These are phyloP conservation scores for Drosophila bipectinata DNA, from an alignment of 1,140 invertebrate genomes.

Conservation along the genomic window DNA sequence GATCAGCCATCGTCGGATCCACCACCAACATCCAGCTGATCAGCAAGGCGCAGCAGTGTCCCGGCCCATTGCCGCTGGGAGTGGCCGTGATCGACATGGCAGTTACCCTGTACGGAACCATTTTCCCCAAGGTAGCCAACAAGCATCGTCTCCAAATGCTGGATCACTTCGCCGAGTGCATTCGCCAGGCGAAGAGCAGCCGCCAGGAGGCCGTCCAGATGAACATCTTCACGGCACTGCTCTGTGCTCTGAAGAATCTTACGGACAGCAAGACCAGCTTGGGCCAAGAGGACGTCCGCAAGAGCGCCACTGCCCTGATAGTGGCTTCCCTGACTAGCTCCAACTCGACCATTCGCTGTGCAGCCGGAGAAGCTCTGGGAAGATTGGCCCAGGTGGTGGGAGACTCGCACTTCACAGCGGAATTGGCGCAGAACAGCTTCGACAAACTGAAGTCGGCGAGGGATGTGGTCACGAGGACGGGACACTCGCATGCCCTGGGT, in stretches of 20 bases:
- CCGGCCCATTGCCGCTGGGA: constrained; percentile 95
- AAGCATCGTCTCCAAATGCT: constrained; percentile 98
- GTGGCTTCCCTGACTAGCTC: constrained; percentile 91
- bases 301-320: constrained; percentile 92
- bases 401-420: constrained; percentile 94
- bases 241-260: constrained; percentile 94
- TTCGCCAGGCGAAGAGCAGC: constrained; percentile 95
- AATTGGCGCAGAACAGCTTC: constrained; percentile 95
- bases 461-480: constrained; percentile 94
- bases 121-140: constrained; percentile 96
- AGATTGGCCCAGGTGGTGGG: constrained; percentile 94
- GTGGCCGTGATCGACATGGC: constrained; percentile 98
- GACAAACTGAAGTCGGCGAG: constrained; percentile 94
- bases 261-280: constrained; percentile 94
- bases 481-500: constrained; percentile 96
- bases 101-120: constrained; percentile 95
- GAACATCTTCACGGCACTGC: constrained; percentile 97
- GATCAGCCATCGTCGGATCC: constrained; percentile 8
- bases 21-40: constrained; percentile 81
- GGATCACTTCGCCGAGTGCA: constrained; percentile 97
- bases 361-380: constrained; percentile 94
- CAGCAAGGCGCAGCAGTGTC: constrained; percentile 77
- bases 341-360: constrained; percentile 94
- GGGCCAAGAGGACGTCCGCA: constrained; percentile 95
- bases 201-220: constrained; percentile 98